These are phyloP conservation scores for Phrynosoma blainvillii DNA, from an alignment of 2,113 vertebrate genomes.

Conservation along the genomic window DNA sequence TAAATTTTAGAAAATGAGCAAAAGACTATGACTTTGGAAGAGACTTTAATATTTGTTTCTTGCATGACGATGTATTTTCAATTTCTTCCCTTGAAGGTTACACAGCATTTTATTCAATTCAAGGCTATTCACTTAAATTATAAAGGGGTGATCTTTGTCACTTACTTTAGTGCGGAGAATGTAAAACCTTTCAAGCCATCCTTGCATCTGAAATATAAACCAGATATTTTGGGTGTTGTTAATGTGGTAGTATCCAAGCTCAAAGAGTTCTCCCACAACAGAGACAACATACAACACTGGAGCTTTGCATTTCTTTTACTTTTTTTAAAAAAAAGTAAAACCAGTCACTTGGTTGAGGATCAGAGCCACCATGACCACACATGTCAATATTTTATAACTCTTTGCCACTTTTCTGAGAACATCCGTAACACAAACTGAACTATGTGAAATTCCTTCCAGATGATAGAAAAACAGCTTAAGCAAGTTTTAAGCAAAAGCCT, in stretches of 20 bases:
- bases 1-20: neutral
- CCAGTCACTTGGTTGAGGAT: rapidly evolving
- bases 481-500: neutral
- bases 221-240: neutral
- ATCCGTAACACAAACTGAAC: slow-evolving; percentile 16
- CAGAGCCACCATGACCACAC: neutral
- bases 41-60: rapidly evolving
- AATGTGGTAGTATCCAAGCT: neutral
- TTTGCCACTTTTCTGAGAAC: neutral
- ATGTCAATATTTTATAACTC: neutral
- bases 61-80: neutral
- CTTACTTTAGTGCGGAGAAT: slow-evolving; percentile 97
- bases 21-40: neutral
- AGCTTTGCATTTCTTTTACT: neutral
- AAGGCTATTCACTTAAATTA: neutral
- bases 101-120: neutral
- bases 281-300: neutral
- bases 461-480: slow-evolving; percentile 26
- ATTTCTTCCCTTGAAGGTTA: neutral
- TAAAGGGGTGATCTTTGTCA: slow-evolving; percentile 2
- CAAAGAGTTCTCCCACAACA: neutral
- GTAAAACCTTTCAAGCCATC: slow-evolving; percentile 97
- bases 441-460: rapidly evolving
- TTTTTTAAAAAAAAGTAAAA: too few relatives aligned
- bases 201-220: slow-evolving; percentile 85